phyloP scores from a whole-genome alignment of 2,797 vertebrate species.

The Prionace glauca region DNA sequence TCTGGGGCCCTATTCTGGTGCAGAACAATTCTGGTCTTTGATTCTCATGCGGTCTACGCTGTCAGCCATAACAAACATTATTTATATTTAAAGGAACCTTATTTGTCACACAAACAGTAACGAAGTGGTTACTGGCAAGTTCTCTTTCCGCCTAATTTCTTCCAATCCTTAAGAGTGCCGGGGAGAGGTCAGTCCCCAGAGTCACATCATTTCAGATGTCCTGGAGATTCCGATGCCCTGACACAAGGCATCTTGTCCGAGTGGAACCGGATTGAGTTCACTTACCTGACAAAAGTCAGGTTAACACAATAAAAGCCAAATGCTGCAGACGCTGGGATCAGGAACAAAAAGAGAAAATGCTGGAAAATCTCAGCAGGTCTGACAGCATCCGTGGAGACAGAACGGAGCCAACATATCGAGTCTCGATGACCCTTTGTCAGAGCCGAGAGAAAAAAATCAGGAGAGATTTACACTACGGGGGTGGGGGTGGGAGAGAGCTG shows the following conservation, averaged over 20 bases:
- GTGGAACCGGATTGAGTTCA: not conserved
- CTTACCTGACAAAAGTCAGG: not conserved
- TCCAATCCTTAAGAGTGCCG: not conserved
- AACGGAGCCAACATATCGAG: no score
- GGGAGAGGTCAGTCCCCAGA: not conserved
- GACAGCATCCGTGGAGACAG: no score
- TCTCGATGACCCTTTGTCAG: no score
- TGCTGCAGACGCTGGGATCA: no score
- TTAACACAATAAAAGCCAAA: no score
- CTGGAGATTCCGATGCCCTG: not conserved
- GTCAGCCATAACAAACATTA: not conserved
- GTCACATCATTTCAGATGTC: not conserved
- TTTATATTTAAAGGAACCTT: not conserved
- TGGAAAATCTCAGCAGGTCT: no score
- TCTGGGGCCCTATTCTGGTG: not conserved
- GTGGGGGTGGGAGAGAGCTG: no score
- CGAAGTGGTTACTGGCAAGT: not conserved
- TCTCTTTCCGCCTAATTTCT: not conserved
- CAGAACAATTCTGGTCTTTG: not conserved
- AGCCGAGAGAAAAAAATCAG: no score
- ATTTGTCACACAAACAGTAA: not conserved
- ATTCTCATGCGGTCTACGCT: not conserved
- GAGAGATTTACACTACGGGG: no score
- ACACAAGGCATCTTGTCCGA: not conserved
- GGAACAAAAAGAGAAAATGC: no score